Percentiles rank a stretch among this genome's conserved stretches.
Evolutionary conservation across 2,113 vertebrate genomes (phyloP).

Genomic region (Catagonus wagneri): DNA sequence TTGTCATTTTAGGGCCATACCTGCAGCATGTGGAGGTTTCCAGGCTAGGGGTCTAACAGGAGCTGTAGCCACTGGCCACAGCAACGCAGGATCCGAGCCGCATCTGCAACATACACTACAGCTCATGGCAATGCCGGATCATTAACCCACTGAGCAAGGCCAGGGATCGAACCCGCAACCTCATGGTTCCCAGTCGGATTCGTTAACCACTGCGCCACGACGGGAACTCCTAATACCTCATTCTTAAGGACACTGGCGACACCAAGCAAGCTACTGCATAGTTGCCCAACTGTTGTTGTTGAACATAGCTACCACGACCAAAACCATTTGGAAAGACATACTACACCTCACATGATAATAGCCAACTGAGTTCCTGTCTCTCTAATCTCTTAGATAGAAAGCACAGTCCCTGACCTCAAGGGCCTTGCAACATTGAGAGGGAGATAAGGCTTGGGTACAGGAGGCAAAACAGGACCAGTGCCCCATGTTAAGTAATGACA

Average conservation of each 20-base stretch:
- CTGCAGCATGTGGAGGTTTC: too few relatives aligned
- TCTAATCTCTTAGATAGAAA: slow-evolving; percentile 32
- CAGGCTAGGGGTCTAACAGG: too few relatives aligned
- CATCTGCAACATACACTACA: too few relatives aligned
- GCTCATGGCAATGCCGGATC: too few relatives aligned
- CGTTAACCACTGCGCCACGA: too few relatives aligned
- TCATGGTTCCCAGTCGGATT: too few relatives aligned
- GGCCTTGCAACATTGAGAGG: neutral
- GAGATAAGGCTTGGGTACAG: slow-evolving; percentile 58
- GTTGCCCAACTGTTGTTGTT: neutral
- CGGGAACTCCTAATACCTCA: neutral
- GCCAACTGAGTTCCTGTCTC: slow-evolving; percentile 27
- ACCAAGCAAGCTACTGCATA: neutral
- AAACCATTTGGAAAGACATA: slow-evolving; percentile 43
- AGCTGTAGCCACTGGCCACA: too few relatives aligned
- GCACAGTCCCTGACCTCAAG: slow-evolving; percentile 50
- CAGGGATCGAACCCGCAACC: too few relatives aligned
- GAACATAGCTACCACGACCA: neutral
- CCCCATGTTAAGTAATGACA: neutral
- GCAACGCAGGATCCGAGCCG: too few relatives aligned
- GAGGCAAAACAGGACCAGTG: slow-evolving; percentile 30
- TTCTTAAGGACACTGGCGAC: neutral
- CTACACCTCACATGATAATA: neutral
- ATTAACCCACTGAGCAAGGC: too few relatives aligned
- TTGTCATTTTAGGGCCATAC: too few relatives aligned